Percentiles rank a stretch among this genome's conserved stretches.
Evolutionary conservation across 2,888 invertebrate species (phyloP).

Genomic region (Machimus rusticus): DNA sequence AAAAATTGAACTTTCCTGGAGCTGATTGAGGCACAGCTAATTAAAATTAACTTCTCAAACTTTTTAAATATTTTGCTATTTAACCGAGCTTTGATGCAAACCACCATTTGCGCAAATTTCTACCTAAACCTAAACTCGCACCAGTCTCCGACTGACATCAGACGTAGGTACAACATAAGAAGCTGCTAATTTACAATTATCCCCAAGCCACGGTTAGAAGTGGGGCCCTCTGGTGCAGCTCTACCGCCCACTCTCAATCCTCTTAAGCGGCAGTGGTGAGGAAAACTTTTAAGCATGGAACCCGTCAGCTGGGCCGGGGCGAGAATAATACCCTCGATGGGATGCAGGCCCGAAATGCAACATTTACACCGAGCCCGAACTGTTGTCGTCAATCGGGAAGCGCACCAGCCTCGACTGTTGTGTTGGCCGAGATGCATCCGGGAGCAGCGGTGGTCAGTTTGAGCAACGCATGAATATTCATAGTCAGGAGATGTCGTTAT

Average conservation of each 20-base stretch:
- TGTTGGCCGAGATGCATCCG: slow-evolving; percentile 1
- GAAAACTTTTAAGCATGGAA: slow-evolving; percentile 13
- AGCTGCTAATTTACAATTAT: slow-evolving; percentile 29
- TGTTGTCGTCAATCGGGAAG: neutral
- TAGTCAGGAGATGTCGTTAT: slow-evolving; percentile 36
- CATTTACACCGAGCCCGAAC: neutral
- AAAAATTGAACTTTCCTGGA: neutral
- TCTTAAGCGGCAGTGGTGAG: neutral
- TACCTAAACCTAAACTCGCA: too few relatives aligned
- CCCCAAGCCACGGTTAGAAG: neutral
- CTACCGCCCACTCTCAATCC: neutral
- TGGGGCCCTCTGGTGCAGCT: neutral
- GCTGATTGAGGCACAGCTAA: neutral
- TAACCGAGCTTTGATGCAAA: slow-evolving; percentile 29
- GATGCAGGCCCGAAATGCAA: slow-evolving; percentile 8
- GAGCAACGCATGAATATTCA: slow-evolving; percentile 37
- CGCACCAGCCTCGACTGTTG: neutral
- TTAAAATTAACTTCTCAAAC: slow-evolving; percentile 3
- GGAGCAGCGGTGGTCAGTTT: neutral
- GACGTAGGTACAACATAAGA: neutral
- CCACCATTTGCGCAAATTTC: slow-evolving; percentile 22
- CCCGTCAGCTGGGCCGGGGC: slow-evolving; percentile 7
- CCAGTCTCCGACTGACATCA: neutral
- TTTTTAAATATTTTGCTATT: slow-evolving; percentile 19
- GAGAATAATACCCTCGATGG: slow-evolving; percentile 27